These are phyloP conservation scores for Phyllotreta striolata DNA, from an alignment of 2,888 invertebrate species.

Conservation along the genomic window DNA sequence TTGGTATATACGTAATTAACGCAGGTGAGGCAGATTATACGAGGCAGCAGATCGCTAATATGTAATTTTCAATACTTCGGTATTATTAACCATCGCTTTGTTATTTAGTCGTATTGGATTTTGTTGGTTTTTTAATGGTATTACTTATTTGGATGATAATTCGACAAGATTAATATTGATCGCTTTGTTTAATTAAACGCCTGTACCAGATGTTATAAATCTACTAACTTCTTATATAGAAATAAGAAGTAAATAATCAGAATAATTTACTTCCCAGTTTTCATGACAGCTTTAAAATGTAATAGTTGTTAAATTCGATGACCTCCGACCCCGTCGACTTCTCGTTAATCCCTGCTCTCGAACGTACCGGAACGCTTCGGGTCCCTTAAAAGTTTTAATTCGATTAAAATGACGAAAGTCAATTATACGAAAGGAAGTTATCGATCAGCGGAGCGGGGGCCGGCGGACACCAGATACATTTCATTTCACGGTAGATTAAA, in stretches of 20 bases:
- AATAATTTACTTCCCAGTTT: not conserved
- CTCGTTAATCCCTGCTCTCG: slow-evolving; percentile 14
- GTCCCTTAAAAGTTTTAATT: slow-evolving; percentile 25
- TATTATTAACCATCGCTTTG: not conserved
- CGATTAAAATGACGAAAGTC: slow-evolving; percentile 49
- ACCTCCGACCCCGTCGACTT: slow-evolving; percentile 11
- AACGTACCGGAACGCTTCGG: slow-evolving; percentile 4
- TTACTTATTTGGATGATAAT: too few relatives aligned
- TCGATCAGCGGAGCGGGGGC: slow-evolving; percentile 52
- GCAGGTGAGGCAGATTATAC: slow-evolving; percentile 37
- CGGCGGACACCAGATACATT: slow-evolving; percentile 54
- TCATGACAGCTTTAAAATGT: not conserved
- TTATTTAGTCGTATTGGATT: too few relatives aligned
- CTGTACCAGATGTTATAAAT: slow-evolving; percentile 5
- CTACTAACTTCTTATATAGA: too few relatives aligned
- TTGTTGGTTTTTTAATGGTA: too few relatives aligned
- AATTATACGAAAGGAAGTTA: slow-evolving; percentile 50
- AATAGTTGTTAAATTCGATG: slow-evolving; percentile 8
- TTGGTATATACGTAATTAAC: slow-evolving; percentile 38
- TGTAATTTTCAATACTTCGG: slow-evolving; percentile 11
- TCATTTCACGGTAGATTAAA: slow-evolving; percentile 64
- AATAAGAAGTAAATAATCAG: too few relatives aligned
- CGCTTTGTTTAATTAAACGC: not conserved
- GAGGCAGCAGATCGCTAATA: slow-evolving; percentile 2
- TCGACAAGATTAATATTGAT: too few relatives aligned